Evolutionary conservation across 2,797 vertebrate species (phyloP), one percentile per base, ranked within the genome.

Genomic region (Spinus pinus): DNA sequence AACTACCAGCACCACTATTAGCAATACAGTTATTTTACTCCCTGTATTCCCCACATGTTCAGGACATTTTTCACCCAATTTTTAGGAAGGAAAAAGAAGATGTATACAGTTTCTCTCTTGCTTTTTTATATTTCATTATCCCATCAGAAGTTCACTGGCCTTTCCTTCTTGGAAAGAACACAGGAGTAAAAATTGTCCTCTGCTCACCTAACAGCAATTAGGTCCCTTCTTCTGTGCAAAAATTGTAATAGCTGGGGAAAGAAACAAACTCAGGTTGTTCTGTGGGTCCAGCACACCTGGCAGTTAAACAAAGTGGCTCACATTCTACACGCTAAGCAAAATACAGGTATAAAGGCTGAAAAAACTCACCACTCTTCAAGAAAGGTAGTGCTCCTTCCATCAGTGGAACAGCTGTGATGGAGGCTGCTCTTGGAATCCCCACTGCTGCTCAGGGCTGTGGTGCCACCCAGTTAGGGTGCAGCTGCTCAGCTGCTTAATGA

Each of bases 401-500:
- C 67, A 90, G 58, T 8, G 60, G 50, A 39, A 70, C 1, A 24
- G 82, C 69, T 64, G 65, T 6, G 57, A 86, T 27, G 37, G 57
- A 71, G 16, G 20, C 7, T 6, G 12, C 64, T 41, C 50, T 37
- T 54, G 0, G 1, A 41, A 49, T 10, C 44, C n/a, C 35, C 14
- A 4, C 66, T 30, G n/a, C 74, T 42, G 81, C 81, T 62, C 1
- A 1, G 46, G 30, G 39, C 70, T 61, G n/a, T 4, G 33, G 33
- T 42, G 42, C 39, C 64, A 49, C 30, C 39, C 67, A 23, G 37
- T 2, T 0, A 14, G 8, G 61, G 31, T 7, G 41, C 41, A 66
- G 49, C 0, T 5, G 51, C 6, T 33, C 1, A 0, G 64, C 33
- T 54, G 8, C 28, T 51, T 28, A n/a, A 46, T 3, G 54, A 72